Evolutionary conservation across 92 coral and sea anemone species (phyloP), one percentile per base, ranked within the genome.

Genomic region (Phenganax marumi): DNA sequence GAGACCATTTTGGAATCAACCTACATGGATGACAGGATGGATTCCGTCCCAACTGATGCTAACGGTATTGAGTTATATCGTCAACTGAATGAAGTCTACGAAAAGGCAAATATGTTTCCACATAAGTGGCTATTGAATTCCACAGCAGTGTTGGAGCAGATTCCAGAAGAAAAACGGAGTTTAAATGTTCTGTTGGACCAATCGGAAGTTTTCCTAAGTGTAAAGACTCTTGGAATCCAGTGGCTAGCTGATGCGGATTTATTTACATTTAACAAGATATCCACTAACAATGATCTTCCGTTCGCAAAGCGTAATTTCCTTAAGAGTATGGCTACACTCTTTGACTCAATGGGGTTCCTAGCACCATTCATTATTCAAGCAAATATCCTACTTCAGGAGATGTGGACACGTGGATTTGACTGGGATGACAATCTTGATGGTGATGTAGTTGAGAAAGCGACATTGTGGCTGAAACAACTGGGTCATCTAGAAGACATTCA

Each of bases 91-190:
- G 61, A 79, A 82, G 60, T 86, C 52, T 89, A 86, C 81, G 49
- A 47, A 24, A 80, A 49, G 47, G 88, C 93, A 39, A 90, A 88
- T 21, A 80, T 90, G 88, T 70, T 73, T 61, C 86, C 86, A 43
- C 86, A 83, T 19, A 87, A 90, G 53, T 87, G 85, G 88, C 25
- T 90, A 24, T 86, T 88, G 33, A 86, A 89, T 73, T 89, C 90
- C 6, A 49, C 69, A 66, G 55, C 76, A 70, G 87, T 89, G 47
- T 79, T 89, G 19, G 84, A 81, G 19, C 83, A 81, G 73, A 85
- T 80, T 53, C 85, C 60, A 68, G 53, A 18, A 76, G 79, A 62
- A 14, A 62, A 18, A 88, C 82, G 78, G 76, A 87, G 33, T 69
- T 79, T 0, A 86, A 71, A 66, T 85, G 70, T 63, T 78, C 84